Percentiles rank a stretch among this genome's conserved stretches.
phyloP scores from a whole-genome alignment of 2,797 vertebrate species.

The Microctenopoma lineatum region DNA sequence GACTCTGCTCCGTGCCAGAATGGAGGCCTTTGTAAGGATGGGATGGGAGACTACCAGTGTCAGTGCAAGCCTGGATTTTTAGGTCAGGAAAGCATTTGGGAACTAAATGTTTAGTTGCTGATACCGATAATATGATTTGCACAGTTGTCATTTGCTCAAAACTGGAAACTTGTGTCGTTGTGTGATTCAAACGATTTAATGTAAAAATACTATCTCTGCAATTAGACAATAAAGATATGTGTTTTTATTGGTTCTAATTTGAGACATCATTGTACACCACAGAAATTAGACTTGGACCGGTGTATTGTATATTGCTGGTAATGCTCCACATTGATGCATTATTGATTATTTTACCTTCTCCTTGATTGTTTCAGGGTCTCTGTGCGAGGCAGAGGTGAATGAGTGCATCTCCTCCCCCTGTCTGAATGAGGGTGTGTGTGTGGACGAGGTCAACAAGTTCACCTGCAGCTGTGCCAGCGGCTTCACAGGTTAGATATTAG shows the following conservation, averaged over 20 bases:
- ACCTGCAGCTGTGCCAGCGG: constrained; percentile 88
- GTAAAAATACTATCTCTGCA: no score
- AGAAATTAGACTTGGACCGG: not conserved
- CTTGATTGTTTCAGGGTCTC: constrained; percentile 78
- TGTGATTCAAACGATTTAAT: not conserved
- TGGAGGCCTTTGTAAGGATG: constrained; percentile 89
- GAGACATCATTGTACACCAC: not conserved
- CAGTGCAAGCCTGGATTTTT: constrained; percentile 91
- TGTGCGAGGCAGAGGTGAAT: constrained; percentile 92
- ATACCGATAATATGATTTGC: not conserved
- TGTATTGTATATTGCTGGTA: no score
- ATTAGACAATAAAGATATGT: no score
- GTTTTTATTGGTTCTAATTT: no score
- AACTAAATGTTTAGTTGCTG: not conserved
- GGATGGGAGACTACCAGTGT: constrained; percentile 88
- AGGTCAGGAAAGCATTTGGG: constrained; percentile 77
- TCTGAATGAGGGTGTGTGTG: constrained; percentile 89
- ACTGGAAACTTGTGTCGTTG: no score
- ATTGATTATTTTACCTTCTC: not conserved
- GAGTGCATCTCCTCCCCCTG: constrained; percentile 93
- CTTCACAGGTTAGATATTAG: constrained; percentile 85
- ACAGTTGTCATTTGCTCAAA: not conserved
- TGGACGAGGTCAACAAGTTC: constrained; percentile 89
- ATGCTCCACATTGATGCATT: not conserved
- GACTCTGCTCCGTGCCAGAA: constrained; percentile 91